Evolutionary conservation across 2,888 invertebrate species (phyloP).

Genomic region (Drosophila paramelanica): DNA sequence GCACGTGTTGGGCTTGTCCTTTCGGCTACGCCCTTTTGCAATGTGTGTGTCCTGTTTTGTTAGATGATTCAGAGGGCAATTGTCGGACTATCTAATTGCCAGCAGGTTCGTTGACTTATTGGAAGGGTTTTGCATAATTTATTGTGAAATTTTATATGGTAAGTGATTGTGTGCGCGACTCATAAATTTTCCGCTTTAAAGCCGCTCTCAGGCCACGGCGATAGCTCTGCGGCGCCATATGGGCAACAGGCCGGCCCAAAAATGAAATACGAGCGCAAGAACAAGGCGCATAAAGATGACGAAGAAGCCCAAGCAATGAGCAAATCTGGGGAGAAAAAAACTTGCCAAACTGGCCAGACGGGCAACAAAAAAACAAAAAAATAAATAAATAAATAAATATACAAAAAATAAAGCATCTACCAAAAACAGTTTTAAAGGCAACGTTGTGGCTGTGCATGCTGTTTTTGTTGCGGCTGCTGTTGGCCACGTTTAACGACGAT

Average conservation of each 20-base stretch:
- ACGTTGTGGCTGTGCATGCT: slow-evolving; percentile 43
- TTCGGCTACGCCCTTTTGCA: slow-evolving; percentile 24
- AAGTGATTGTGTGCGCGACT: slow-evolving; percentile 44
- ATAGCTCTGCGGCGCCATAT: slow-evolving; percentile 75
- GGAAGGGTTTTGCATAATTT: slow-evolving; percentile 67
- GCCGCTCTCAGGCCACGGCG: slow-evolving; percentile 44
- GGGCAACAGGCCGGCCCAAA: slow-evolving; percentile 52
- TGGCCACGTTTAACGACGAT: slow-evolving; percentile 53
- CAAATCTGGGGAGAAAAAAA: slow-evolving; percentile 44
- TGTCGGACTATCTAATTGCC: slow-evolving; percentile 16
- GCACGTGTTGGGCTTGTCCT: slow-evolving; percentile 43
- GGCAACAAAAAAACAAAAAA: slow-evolving; percentile 22
- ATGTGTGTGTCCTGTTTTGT: slow-evolving; percentile 16
- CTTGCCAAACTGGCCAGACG: slow-evolving; percentile 68
- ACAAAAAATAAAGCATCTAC: slow-evolving; percentile 31
- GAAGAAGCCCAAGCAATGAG: slow-evolving; percentile 59
- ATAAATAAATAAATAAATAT: slow-evolving; percentile 34
- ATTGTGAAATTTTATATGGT: slow-evolving; percentile 66
- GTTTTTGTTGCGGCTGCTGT: slow-evolving; percentile 25
- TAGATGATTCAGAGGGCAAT: slow-evolving; percentile 35
- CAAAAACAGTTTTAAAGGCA: slow-evolving; percentile 62
- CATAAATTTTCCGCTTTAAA: slow-evolving; percentile 72
- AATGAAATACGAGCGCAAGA: slow-evolving; percentile 77
- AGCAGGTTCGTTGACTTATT: slow-evolving; percentile 68
- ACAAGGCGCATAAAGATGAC: slow-evolving; percentile 56